These are phyloP conservation scores for Oscheius sp. DNA, from an alignment of 1,140 invertebrate species.

Conservation along the genomic window DNA sequence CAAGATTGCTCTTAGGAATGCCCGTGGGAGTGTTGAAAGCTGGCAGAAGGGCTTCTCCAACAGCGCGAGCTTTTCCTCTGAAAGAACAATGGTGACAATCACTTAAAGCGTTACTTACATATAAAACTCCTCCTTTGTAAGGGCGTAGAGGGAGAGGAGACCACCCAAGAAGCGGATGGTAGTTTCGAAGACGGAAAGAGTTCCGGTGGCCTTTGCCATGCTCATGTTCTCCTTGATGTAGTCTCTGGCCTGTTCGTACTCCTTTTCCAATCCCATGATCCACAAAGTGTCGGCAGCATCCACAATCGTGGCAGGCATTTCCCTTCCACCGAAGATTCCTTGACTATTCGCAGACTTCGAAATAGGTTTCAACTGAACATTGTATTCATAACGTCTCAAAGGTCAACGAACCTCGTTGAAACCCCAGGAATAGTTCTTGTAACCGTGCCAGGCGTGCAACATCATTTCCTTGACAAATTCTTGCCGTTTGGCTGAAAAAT, in stretches of 20 bases:
- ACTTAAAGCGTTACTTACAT: constrained; percentile 34
- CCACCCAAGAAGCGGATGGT: constrained; percentile 97
- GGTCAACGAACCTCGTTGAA: constrained; percentile 75
- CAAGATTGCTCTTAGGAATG: constrained; percentile 76
- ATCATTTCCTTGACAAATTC: constrained; percentile 63
- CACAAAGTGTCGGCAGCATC: constrained; percentile 94
- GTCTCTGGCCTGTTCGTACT: constrained; percentile 69
- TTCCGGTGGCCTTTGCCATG: constrained; percentile 44
- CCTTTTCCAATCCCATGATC: constrained; percentile 90
- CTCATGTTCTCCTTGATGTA: constrained; percentile 51
- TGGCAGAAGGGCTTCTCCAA: constrained; percentile 88
- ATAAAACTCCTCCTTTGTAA: constrained; percentile 81
- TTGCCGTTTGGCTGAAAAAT: constrained; percentile 27
- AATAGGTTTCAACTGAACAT: constrained; percentile 73
- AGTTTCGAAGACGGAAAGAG: constrained; percentile 90
- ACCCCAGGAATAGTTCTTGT: constrained; percentile 93
- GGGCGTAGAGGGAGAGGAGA: constrained; percentile 81
- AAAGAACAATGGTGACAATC: constrained; percentile 65
- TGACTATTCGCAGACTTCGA: constrained; percentile 80
- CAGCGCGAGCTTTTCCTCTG: constrained; percentile 83
- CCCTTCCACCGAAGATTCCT: constrained; percentile 79
- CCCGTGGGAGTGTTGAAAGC: constrained; percentile 96
- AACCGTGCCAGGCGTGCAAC: constrained; percentile 81
- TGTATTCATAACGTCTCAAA: not conserved
- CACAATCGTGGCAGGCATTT: constrained; percentile 83